These are phyloP conservation scores for Amphipyra berbera DNA, from an alignment of 2,888 invertebrate species.

Conservation along the genomic window DNA sequence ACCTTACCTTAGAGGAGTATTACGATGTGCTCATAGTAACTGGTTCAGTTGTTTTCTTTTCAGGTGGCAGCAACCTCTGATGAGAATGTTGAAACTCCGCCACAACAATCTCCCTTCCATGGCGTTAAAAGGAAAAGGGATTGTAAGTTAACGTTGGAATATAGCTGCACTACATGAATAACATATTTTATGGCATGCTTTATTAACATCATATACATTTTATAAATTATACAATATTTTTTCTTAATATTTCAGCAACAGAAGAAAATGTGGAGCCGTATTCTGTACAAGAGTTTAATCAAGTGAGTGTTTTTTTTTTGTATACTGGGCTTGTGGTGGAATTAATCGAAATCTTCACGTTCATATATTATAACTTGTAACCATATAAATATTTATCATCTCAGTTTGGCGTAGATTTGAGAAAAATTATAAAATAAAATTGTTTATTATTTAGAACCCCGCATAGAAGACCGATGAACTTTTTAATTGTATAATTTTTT, in stretches of 20 bases:
- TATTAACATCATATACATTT: too few species aligned
- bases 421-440: slow-evolving; percentile 2
- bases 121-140: slow-evolving; percentile 69
- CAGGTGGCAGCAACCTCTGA: slow-evolving; percentile 53
- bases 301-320: slow-evolving; percentile 63
- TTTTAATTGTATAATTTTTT: not conserved
- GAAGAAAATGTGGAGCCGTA: slow-evolving; percentile 63
- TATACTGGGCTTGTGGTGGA: not conserved
- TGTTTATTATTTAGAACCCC: slow-evolving; percentile 8
- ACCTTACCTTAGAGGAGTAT: too few species aligned
- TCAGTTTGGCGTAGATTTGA: not conserved
- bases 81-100: slow-evolving; percentile 43
- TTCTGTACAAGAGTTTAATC: slow-evolving; percentile 76
- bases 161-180: not conserved
- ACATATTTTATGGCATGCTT: too few species aligned
- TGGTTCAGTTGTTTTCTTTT: not conserved
- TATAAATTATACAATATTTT: not conserved
- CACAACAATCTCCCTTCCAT: slow-evolving; percentile 49
- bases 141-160: slow-evolving; percentile 55
- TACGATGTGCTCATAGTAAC: not conserved
- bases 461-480: not conserved
- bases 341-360: not conserved
- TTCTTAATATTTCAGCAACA: slow-evolving; percentile 58
- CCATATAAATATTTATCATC: not conserved
- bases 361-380: not conserved